phyloP scores from a whole-genome alignment of 2,113 vertebrate genomes.

The Toxotes jaculatrix region DNA sequence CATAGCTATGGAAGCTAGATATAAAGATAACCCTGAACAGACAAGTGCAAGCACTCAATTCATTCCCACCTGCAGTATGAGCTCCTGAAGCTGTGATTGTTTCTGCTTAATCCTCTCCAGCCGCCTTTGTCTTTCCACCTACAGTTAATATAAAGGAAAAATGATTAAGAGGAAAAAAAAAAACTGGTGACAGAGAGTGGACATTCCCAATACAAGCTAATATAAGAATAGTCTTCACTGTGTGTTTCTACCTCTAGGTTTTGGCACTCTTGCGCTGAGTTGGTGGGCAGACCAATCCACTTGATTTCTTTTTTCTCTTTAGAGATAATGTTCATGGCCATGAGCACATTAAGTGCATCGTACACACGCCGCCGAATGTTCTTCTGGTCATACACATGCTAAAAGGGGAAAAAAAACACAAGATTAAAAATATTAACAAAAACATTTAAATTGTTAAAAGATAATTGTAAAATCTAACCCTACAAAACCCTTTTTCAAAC shows the following conservation, averaged over 20 bases:
- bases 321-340: slow-evolving; percentile 99
- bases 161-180: not conserved
- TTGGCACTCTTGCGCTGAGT: slow-evolving; percentile 99
- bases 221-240: not conserved
- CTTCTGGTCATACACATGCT: slow-evolving; percentile 99
- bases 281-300: slow-evolving; percentile 98
- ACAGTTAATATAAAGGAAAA: slow-evolving; percentile 31
- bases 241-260: slow-evolving; percentile 91
- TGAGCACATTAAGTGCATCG: slow-evolving; percentile 97
- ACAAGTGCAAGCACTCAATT: not conserved
- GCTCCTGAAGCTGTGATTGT: slow-evolving; percentile 98
- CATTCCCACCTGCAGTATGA: slow-evolving; percentile 94
- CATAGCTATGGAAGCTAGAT: not conserved
- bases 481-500: not conserved
- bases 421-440: not conserved
- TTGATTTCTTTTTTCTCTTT: slow-evolving; percentile 99
- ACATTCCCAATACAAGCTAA: too few relatives aligned
- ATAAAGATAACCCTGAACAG: not conserved
- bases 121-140: slow-evolving; percentile 96
- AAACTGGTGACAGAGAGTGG: not conserved
- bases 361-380: slow-evolving; percentile 98
- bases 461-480: not conserved
- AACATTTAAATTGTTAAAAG: not conserved
- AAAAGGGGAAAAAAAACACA: not conserved
- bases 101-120: slow-evolving; percentile 99